Base-by-base conservation (phyloP, 2,888 invertebrate genomes). In the Entomobrya proxima region DNA sequence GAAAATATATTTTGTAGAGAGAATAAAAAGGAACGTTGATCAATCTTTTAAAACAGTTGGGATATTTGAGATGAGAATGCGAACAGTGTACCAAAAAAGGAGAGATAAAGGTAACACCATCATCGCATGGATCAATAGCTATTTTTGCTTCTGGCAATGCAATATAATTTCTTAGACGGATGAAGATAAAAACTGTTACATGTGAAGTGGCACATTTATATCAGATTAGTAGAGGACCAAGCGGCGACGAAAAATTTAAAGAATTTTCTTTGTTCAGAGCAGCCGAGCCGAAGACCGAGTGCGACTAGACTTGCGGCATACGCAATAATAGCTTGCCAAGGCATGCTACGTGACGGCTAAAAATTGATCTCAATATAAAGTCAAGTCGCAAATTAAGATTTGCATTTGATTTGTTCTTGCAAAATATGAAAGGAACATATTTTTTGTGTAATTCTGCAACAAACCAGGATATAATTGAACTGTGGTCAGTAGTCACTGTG, bases 171-270 rank as follows among this genome's bases (percentile, higher is more conserved):
- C 27, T 58, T 30, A 30, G 30, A 30, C 27, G 58, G 52, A 52
- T 6, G 9, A n/a, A 47, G 4, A 44, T 18, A 32, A 74, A 74
- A 74, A 74, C 50, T 47, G 74, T 52, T 30, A 74, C 74, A 74
- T 74, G 74, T 74, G 74, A 74, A 74, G 32, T 74, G 18, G 74
- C 50, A 74, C 74, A 74, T 13, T 18, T 6, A 11, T 32, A 35
- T 18, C n/a, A n/a, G n/a, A n/a, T n/a, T n/a, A n/a, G n/a, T n/a
- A n/a, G n/a, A n/a, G n/a, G n/a, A n/a, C n/a, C n/a, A n/a, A n/a
- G n/a, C n/a, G n/a, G n/a, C n/a, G 18, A 32, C 35, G 35, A 64
- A 64, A n/a, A 64, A 64, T 52, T 11, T 35, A 18, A 74, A 32
- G 74, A 32, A 74, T 74, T n/a, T 35, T 35, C 61, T 64, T 64